phyloP scores from a whole-genome alignment of 2,888 invertebrate genomes.

The Galeopsomyia nigrocyanea region DNA sequence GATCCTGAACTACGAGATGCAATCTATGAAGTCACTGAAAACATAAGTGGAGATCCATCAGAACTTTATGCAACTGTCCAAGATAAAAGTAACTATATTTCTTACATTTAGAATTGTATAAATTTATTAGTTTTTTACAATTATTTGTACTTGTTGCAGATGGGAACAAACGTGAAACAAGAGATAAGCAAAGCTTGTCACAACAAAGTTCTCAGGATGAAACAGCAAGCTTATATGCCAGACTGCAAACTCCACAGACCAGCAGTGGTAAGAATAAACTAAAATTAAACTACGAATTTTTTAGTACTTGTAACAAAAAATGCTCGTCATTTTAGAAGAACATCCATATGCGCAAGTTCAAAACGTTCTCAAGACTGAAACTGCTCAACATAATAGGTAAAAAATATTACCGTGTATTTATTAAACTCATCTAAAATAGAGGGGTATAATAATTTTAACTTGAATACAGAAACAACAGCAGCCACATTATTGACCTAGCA shows the following conservation, averaged over 20 bases:
- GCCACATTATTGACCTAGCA: slow-evolving; percentile 55
- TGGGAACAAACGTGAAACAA: slow-evolving; percentile 55
- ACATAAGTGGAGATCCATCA: slow-evolving; percentile 80
- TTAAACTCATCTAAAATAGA: not conserved
- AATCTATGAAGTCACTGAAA: slow-evolving; percentile 65
- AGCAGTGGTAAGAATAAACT: slow-evolving; percentile 72
- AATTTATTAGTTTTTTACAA: slow-evolving; percentile 8
- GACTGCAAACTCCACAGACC: slow-evolving; percentile 76
- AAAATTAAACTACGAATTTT: slow-evolving; percentile 9
- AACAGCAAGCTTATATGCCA: slow-evolving; percentile 76
- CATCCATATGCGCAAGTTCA: slow-evolving; percentile 83
- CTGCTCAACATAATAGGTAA: slow-evolving; percentile 60
- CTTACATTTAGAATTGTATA: slow-evolving; percentile 17
- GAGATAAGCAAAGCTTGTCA: slow-evolving; percentile 71
- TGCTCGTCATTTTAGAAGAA: slow-evolving; percentile 66
- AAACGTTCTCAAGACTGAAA: slow-evolving; percentile 65
- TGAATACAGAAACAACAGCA: slow-evolving; percentile 54
- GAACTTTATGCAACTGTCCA: slow-evolving; percentile 89
- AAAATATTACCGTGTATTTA: slow-evolving; percentile 1
- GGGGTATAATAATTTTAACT: slow-evolving; percentile 17
- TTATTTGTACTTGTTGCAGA: slow-evolving; percentile 37
- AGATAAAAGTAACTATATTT: slow-evolving; percentile 69
- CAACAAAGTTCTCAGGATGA: slow-evolving; percentile 77
- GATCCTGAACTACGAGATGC: slow-evolving; percentile 59
- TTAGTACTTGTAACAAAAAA: slow-evolving; percentile 17